Evolutionary conservation across 2,888 invertebrate genomes (phyloP), one percentile per base, ranked within the genome.

Genomic region (Argyra leucocephala): DNA sequence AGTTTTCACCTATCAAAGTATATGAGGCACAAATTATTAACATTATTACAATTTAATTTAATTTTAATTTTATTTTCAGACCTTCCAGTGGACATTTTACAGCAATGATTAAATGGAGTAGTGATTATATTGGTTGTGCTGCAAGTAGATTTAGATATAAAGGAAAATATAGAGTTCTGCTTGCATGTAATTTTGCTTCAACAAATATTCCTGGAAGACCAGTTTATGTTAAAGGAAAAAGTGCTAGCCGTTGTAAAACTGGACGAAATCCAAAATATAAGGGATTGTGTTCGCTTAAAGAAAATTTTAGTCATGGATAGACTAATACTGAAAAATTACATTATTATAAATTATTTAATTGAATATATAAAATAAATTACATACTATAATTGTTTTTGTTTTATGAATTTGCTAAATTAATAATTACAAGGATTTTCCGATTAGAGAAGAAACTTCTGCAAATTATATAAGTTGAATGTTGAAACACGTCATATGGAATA

Each of bases 121-220:
- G 66, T 22, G 31, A 24, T 59, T 48, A 59, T 24, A 57, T 69
- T 31, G 69, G 69, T 57, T 69, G 69, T 65, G 67, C 65, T 21
- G 21, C 61, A 18, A 22, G 67, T 18, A 61, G 63, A 21, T 48
- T 63, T 1, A 59, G 65, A 6, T 22, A 37, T 12, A 26, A 12
- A 7, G 26, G 37, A 2, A 62, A 26, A 4, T 31, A 18, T 22
- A 48, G 36, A n/a, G 66, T 64, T 58, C 22, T 67, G 3, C 65
- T 61, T 3, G 66, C 67, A 2, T 71, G 71, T 48, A 69, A 71
- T 57, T 71, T 70, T 66, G 66, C 69, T 57, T 63, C 59, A 15
- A 67, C 66, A 2, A 71, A 69, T 64, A 64, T 70, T 10, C n/a
- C 61, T 0, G 24, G 21, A 18, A 0, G 21, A 9, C 67, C 66